Evolutionary conservation across 2,888 invertebrate genomes (phyloP).

Genomic region (Amphipyra tragopoginis): DNA sequence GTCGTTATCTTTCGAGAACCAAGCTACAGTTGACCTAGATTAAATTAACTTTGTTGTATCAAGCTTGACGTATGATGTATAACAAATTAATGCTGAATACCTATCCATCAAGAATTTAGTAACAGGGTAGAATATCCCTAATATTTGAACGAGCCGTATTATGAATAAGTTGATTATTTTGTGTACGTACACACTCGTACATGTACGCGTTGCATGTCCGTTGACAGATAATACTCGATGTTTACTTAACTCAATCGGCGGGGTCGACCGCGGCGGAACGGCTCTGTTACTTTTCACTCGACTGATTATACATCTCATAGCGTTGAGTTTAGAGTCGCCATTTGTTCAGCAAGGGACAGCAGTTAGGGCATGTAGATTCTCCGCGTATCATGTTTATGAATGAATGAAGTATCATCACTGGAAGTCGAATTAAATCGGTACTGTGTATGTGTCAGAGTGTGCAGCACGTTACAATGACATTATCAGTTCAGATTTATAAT

Average conservation of each 20-base stretch:
- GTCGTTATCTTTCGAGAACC: slow-evolving; percentile 49
- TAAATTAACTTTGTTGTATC: slow-evolving; percentile 36
- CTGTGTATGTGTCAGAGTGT: slow-evolving; percentile 70
- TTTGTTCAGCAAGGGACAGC: slow-evolving; percentile 67
- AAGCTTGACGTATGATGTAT: slow-evolving; percentile 18
- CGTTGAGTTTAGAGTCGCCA: slow-evolving; percentile 76
- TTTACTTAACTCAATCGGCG: slow-evolving; percentile 88
- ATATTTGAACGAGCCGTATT: slow-evolving; percentile 74
- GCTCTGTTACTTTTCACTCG: slow-evolving; percentile 61
- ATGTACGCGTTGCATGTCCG: slow-evolving; percentile 82
- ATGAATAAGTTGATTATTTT: slow-evolving; percentile 84
- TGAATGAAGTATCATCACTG: slow-evolving; percentile 88
- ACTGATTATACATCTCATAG: slow-evolving; percentile 69
- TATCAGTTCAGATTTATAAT: slow-evolving; percentile 47
- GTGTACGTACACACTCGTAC: slow-evolving; percentile 75
- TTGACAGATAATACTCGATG: slow-evolving; percentile 89
- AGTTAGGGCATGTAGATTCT: slow-evolving; percentile 78
- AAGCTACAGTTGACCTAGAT: slow-evolving; percentile 51
- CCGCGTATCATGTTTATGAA: slow-evolving; percentile 80
- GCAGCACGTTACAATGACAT: slow-evolving; percentile 69
- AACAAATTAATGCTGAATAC: slow-evolving; percentile 17
- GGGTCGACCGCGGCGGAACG: slow-evolving; percentile 78
- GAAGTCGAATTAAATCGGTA: slow-evolving; percentile 75
- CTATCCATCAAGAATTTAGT: slow-evolving; percentile 30
- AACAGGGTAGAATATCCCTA: slow-evolving; percentile 33